These are phyloP conservation scores for Enteromius unitaeniatus DNA, from an alignment of 2,797 vertebrate species.

Conservation along the genomic window DNA sequence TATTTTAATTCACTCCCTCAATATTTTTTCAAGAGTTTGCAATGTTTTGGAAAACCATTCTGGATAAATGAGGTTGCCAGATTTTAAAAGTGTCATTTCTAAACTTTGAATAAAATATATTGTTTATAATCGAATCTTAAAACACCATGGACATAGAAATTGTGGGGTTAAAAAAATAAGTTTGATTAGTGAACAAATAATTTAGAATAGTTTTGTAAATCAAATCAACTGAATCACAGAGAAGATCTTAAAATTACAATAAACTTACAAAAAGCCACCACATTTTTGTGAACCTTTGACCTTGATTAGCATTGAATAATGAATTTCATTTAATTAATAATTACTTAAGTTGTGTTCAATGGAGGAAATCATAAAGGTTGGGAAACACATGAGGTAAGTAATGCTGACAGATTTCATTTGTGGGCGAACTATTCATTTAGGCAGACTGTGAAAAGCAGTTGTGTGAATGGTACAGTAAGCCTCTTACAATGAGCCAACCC, in stretches of 20 bases:
- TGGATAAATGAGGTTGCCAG: not conserved
- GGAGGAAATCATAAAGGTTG: not conserved
- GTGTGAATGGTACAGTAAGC: conserved; percentile 12
- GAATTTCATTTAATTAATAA: not conserved
- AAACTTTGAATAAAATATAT: not conserved
- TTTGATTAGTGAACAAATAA: not conserved
- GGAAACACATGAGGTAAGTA: not conserved
- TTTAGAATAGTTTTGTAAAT: not conserved
- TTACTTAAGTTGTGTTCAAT: not conserved
- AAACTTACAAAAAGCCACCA: not conserved
- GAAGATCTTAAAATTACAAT: not conserved
- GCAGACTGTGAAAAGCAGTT: not conserved
- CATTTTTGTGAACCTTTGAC: not conserved
- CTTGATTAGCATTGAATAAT: not conserved
- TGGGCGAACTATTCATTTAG: not conserved
- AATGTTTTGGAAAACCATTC: not conserved
- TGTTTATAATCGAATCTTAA: not conserved
- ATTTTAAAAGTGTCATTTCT: not conserved
- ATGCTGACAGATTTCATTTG: not conserved
- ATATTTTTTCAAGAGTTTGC: not conserved
- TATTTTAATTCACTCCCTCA: not conserved
- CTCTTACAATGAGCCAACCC: not conserved
- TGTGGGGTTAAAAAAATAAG: not conserved
- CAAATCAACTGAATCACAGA: not conserved
- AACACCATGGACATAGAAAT: not conserved